phyloP scores from a whole-genome alignment of 2,888 invertebrate species.

The Diogma glabrata region DNA sequence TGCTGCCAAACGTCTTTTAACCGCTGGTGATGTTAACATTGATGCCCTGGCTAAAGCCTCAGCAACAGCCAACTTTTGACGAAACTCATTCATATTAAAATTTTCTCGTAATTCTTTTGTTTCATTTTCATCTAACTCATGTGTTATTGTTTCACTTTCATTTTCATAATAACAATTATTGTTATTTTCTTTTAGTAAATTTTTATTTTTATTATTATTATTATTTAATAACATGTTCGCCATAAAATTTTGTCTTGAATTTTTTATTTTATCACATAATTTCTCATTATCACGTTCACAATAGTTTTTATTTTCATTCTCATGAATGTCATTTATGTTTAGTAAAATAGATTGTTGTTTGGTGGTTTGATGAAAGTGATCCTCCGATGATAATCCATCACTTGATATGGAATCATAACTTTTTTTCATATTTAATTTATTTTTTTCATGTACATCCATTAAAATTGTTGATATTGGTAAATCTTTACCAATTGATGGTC shows the following conservation, averaged over 20 bases:
- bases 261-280: background rate
- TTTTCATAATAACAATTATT: background rate
- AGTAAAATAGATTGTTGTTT: too few species aligned
- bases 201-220: background rate
- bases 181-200: background rate
- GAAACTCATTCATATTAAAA: slow-evolving; percentile 29
- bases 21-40: slow-evolving; percentile 45
- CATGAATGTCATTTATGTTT: too few species aligned
- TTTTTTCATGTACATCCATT: too few species aligned
- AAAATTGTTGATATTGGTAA: slow-evolving; percentile 34
- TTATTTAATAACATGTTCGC: slow-evolving; percentile 4
- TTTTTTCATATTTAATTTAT: slow-evolving; percentile 17
- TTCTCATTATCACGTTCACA: slow-evolving; percentile 17
- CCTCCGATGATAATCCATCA: slow-evolving; percentile 21
- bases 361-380: background rate
- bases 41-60: slow-evolving; percentile 46
- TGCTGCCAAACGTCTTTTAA: slow-evolving; percentile 42
- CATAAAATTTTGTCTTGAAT: slow-evolving; percentile 10
- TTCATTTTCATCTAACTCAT: slow-evolving; percentile 15
- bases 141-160: background rate
- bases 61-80: slow-evolving; percentile 42
- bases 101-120: slow-evolving; percentile 20
- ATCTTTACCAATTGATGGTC: slow-evolving; percentile 31
- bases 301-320: background rate
- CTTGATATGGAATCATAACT: slow-evolving; percentile 19